Conservation (phyloP, 2,113 vertebrate species). For the Uria lomvia region DNA sequence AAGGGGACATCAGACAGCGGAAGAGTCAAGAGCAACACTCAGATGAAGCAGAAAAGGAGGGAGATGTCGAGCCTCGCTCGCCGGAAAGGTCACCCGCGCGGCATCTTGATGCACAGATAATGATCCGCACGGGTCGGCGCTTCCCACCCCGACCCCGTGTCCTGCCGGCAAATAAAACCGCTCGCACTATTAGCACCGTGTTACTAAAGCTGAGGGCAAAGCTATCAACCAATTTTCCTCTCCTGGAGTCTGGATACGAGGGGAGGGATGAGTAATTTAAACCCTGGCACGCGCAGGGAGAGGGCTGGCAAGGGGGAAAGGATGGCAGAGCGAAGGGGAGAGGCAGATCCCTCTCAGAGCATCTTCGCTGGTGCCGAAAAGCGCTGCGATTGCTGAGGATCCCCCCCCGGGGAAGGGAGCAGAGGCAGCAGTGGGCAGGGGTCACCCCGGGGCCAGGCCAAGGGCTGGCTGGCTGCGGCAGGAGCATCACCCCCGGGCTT, state of each 20-base stretch:
- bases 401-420: not conserved
- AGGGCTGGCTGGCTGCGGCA: not conserved
- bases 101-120: not conserved
- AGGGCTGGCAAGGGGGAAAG: not conserved
- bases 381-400: accelerated
- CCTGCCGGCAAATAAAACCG: not conserved
- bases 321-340: not conserved
- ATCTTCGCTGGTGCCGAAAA: not conserved
- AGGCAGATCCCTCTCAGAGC: not conserved
- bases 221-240: not conserved
- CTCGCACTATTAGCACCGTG: not conserved
- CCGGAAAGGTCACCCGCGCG: accelerated
- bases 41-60: not conserved
- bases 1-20: not conserved
- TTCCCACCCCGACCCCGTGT: not conserved
- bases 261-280: not conserved
- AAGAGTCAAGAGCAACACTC: not conserved
- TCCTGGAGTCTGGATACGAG: not conserved
- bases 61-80: accelerated
- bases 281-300: accelerated
- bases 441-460: accelerated
- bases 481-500: not conserved
- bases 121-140: not conserved
- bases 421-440: not conserved
- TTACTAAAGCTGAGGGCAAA: not conserved